phyloP scores from a whole-genome alignment of 2,888 invertebrate species.

The Nemotelus nigrinus region DNA sequence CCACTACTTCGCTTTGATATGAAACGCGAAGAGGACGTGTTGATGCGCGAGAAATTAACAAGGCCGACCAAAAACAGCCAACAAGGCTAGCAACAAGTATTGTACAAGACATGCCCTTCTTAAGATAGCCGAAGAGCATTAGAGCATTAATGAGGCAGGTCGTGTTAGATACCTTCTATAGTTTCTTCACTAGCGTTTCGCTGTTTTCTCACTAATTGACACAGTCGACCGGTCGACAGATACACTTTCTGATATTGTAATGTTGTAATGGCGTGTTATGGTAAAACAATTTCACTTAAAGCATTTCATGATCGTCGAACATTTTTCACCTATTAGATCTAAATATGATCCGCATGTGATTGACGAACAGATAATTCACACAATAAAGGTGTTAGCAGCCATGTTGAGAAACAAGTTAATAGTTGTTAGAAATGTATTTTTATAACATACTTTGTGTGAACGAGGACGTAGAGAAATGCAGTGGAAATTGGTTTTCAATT shows the following conservation, averaged over 20 bases:
- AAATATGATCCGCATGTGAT: slow-evolving; percentile 18
- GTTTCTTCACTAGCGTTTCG: slow-evolving; percentile 3
- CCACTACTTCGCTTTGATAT: not conserved
- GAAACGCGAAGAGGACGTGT: slow-evolving; percentile 8
- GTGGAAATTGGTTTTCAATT: no score
- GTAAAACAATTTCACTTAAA: slow-evolving; percentile 37
- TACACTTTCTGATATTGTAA: slow-evolving; percentile 8
- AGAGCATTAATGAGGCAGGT: slow-evolving; percentile 17
- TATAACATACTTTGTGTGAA: no score
- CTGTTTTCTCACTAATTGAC: slow-evolving; percentile 28
- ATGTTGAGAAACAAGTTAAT: no score
- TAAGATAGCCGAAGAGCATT: not conserved
- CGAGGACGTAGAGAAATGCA: no score
- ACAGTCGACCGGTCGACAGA: not conserved
- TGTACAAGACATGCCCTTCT: slow-evolving; percentile 13
- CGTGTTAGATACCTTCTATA: slow-evolving; percentile 11
- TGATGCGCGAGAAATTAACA: slow-evolving; percentile 15
- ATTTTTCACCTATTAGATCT: slow-evolving; percentile 31
- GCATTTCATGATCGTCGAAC: slow-evolving; percentile 18
- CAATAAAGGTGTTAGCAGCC: no score
- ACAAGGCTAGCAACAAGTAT: not conserved
- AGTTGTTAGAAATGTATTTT: no score
- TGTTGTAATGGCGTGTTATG: slow-evolving; percentile 18
- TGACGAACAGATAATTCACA: slow-evolving; percentile 8
- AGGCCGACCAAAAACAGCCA: not conserved